Base-by-base conservation (phyloP, 2,797 vertebrate species). In the Cacajao melanocephalus region DNA sequence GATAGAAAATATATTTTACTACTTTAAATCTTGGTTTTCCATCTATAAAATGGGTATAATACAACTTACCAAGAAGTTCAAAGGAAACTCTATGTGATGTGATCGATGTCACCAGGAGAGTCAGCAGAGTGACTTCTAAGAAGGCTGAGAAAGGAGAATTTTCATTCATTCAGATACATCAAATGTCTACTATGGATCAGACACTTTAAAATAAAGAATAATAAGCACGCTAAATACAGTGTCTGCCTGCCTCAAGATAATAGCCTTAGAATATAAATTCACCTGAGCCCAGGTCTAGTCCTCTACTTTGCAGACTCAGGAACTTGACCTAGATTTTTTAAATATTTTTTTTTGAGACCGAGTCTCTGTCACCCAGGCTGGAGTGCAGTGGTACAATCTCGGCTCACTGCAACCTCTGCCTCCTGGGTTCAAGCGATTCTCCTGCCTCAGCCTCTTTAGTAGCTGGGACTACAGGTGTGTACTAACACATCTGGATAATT, bases 221-320 rank as follows among this genome's bases (percentile, higher is more conserved):
- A 92, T 46, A 14, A 78, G 22, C 39, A 86, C 73, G 46, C 70
- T 39, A 83, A 93, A 76, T 36, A 96, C 2, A 82, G 14, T 7
- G 6, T 17, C 46, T 91, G 79, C 17, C 7, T 86, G 83, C 52
- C n/a, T 4, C 4, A 39, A 83, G 39, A 19, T 92, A 85, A 64
- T 4, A 93, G 55, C 55, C 14, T 64, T 79, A 36, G 8, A 70
- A 28, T 57, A 24, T 96, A 86, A 96, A 85, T 67, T 96, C 7
- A 55, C 15, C 4, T 64, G 52, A 64, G 44, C 13, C 19, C 24
- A 86, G 55, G 8, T 41, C 57, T 30, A 44, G 19, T 39, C 17
- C 19, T 88, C 6, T 87, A 76, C 33, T 94, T 86, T 96, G 61
- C 22, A 94, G 72, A 93, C n/a, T 94, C 67, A 94, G 70, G 83